phyloP scores from a whole-genome alignment of 2,888 invertebrate species.

The Tachina grossa region DNA sequence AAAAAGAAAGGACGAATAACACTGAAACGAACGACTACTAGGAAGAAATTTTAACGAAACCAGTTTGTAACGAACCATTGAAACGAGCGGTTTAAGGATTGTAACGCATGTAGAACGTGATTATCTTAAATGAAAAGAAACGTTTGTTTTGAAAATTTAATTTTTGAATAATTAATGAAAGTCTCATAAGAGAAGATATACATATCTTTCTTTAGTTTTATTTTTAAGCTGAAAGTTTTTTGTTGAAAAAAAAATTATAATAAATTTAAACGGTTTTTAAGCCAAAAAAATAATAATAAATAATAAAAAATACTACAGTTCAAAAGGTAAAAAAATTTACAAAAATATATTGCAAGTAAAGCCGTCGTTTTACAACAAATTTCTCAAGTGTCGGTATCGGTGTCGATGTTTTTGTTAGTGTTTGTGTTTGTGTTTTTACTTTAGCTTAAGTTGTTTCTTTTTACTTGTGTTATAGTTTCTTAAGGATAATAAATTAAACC shows the following conservation, averaged over 20 bases:
- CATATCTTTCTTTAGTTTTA: background rate
- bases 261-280: background rate
- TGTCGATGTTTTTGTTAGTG: background rate
- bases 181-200: background rate
- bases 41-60: conserved; percentile 73
- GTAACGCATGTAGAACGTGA: conserved; percentile 58
- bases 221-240: no score
- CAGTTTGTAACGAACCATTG: conserved; percentile 81
- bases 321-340: background rate
- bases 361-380: conserved; percentile 44
- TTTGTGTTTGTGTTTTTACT: conserved; percentile 16
- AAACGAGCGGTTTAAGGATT: conserved; percentile 77
- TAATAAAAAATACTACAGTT: conserved; percentile 13
- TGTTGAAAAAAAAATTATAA: no score
- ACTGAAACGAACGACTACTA: conserved; percentile 68
- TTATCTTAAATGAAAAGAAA: conserved; percentile 43
- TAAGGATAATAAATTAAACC: conserved; percentile 67
- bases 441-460: conserved; percentile 12
- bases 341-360: conserved; percentile 67
- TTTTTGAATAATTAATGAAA: background rate
- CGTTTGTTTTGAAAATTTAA: conserved; percentile 46
- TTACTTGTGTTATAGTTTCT: conserved; percentile 29
- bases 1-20: conserved; percentile 62
- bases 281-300: background rate
- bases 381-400: background rate